phyloP scores from a whole-genome alignment of 2,113 vertebrate genomes.

The Orthonyx spaldingii region DNA sequence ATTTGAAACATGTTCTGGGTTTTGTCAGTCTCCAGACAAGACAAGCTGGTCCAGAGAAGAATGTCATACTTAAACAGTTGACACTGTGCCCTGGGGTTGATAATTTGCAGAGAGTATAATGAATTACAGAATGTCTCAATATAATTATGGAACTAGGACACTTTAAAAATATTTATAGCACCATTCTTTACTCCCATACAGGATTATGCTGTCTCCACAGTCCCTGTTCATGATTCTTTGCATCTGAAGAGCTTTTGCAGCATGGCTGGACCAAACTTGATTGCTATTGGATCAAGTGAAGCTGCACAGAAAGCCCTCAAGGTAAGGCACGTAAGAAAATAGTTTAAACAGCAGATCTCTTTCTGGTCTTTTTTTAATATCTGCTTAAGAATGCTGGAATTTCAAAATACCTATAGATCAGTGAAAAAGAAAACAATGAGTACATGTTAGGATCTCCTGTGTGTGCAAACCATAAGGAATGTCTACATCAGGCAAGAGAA shows the following conservation, averaged over 20 bases:
- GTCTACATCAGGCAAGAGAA: background rate
- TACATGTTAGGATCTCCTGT: background rate
- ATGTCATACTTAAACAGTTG: background rate
- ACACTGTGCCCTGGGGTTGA: background rate
- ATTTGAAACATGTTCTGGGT: background rate
- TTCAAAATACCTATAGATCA: background rate
- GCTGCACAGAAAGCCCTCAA: constrained; percentile 92
- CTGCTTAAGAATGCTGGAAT: background rate
- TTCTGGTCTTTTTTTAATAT: background rate
- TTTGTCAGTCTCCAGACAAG: background rate
- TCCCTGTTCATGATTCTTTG: constrained; percentile 82
- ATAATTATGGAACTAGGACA: background rate
- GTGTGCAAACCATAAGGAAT: background rate
- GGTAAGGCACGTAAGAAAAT: constrained; percentile 69
- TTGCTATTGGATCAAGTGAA: constrained; percentile 92
- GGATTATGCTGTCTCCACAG: constrained; percentile 93
- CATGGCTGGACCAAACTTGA: constrained; percentile 95
- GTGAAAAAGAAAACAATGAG: background rate
- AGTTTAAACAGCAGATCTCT: background rate
- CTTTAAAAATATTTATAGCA: background rate
- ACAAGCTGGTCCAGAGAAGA: background rate
- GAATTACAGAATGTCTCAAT: background rate
- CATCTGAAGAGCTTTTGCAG: constrained; percentile 97
- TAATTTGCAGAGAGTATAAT: background rate
- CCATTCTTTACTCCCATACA: constrained; percentile 47